Base-by-base conservation (phyloP, 2,888 invertebrate genomes). In the Ariolimax columbianus region DNA sequence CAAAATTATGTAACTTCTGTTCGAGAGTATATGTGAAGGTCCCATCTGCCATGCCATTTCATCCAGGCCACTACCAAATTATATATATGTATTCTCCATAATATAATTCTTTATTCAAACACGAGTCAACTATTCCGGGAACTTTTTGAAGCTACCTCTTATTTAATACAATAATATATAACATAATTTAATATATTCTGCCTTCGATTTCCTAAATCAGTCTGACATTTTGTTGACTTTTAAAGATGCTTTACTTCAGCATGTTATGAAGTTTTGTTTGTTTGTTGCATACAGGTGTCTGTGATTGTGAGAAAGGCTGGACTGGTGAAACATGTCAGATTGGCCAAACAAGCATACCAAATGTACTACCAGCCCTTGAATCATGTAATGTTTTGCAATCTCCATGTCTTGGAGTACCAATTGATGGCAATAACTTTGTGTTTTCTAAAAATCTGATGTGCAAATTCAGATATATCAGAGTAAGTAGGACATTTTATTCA, bases 341-440 rank as follows among this genome's bases (percentile, higher is more conserved):
- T 17, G 88, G 90, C 26, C 86, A 75, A 9, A 40, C 84, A 14
- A 89, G 89, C n/a, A 84, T 77, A 63, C 91, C 91, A 26, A 86
- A 77, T 9, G 87, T 91, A 14, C 66, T 89, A 3, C 72, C 86
- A 23, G 85, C 85, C 36, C 43, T 51, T 26, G 86, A 79, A 33
- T 70, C 88, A 9, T 91, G 91, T 86, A 90, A 90, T 73, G 84
- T 88, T n/a, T 82, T 86, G 11, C 82, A 84, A 1, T 88, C 82
- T 9, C 47, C 88, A 55, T 91, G 91, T 82, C 84, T 75, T 75
- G 82, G 88, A 11, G 88, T 89, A n/a, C 75, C 84, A 33, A 84
- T 91, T 9, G 88, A 87, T 77, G 91, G 91, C 14, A 36, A 86
- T 33, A 89, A 90, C 72, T 91, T 91, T 87, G 90, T 91, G 0